Evolutionary conservation across 2,797 vertebrate species (phyloP).

Genomic region (Urocyon cinereoargenteus): DNA sequence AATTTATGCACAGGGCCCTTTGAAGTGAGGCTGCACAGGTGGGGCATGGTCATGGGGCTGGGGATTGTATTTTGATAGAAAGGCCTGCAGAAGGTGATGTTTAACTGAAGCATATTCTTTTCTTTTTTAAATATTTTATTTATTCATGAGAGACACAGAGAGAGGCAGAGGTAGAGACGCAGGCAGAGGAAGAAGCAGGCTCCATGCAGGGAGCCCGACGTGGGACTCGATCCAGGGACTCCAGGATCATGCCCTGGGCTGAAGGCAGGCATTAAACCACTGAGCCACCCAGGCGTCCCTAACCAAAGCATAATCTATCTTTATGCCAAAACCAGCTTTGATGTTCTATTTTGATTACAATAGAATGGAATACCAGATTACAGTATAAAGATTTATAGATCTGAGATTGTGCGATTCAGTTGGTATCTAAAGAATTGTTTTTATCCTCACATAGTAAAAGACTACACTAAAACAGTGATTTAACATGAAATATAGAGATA

Average conservation of each 20-base stretch:
- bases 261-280: no score
- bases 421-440: background rate
- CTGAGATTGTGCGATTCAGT: background rate
- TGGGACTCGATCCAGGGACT: no score
- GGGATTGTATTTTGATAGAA: background rate
- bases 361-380: background rate
- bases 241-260: no score
- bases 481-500: background rate
- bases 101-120: background rate
- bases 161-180: no score
- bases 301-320: background rate
- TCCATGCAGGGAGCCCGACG: no score
- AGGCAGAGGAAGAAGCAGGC: no score
- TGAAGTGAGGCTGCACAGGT: background rate
- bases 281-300: no score
- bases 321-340: background rate
- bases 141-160: no score
- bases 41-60: rapidly evolving
- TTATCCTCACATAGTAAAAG: background rate
- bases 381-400: background rate
- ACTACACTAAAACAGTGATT: background rate
- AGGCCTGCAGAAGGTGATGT: background rate
- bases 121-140: no score
- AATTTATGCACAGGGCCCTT: background rate
- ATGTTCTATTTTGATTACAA: background rate